Percentiles rank a stretch among this genome's conserved stretches.
Conservation (phyloP, 2,113 vertebrate genomes). For the Turdus rufiventris region DNA sequence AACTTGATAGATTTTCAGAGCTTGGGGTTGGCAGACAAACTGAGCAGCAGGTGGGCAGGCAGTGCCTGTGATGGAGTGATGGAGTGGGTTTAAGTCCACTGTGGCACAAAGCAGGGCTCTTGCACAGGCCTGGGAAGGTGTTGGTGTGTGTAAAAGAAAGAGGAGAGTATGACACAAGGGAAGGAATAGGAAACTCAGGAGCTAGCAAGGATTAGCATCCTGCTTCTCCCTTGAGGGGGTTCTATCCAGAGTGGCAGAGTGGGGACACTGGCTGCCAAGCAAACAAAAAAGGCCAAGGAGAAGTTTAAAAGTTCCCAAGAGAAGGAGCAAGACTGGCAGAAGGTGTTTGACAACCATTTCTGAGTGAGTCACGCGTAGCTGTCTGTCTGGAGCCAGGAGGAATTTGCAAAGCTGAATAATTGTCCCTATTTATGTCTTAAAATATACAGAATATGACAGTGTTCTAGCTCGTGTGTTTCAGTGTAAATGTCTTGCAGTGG, state of each 20-base stretch:
- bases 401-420: slow-evolving; percentile 25
- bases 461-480: background rate
- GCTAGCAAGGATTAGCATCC: background rate
- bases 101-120: background rate
- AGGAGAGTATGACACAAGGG: background rate
- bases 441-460: background rate
- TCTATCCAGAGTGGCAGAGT: background rate
- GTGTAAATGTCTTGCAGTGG: background rate
- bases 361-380: background rate
- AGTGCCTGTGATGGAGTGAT: background rate
- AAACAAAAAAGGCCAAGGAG: background rate
- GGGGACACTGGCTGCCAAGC: background rate
- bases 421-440: slow-evolving; percentile 39
- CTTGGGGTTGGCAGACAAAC: background rate
- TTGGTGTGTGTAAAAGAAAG: fast-evolving
- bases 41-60: background rate
- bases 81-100: background rate
- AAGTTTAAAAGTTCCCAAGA: background rate
- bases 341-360: background rate
- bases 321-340: background rate
- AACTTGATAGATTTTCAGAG: background rate
- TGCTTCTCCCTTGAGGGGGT: background rate
- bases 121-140: background rate
- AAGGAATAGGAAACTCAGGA: background rate
- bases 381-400: slow-evolving; percentile 15